Percentiles rank a stretch among this genome's conserved stretches.
Evolutionary conservation across 2,888 invertebrate species (phyloP).

Genomic region (Drosophila peninsularis): DNA sequence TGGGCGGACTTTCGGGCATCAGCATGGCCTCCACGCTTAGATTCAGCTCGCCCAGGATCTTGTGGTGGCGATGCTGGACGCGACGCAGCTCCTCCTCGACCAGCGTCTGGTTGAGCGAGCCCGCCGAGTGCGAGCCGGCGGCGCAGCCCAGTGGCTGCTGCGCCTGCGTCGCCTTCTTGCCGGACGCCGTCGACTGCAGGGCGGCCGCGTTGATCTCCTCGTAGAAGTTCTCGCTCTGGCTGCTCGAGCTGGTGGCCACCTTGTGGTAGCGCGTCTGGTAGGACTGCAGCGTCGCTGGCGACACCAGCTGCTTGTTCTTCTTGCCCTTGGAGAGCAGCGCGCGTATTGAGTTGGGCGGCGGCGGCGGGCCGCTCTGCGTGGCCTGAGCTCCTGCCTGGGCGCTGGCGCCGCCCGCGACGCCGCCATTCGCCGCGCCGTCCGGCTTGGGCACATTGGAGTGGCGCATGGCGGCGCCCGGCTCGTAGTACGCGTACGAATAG

Average conservation of each 20-base stretch:
- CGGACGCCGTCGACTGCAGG: constrained; percentile 40
- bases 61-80: constrained; percentile 92
- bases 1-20: constrained; percentile 90
- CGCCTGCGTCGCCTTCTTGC: background rate
- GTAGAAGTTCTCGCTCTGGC: constrained; percentile 75
- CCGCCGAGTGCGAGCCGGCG: constrained; percentile 86
- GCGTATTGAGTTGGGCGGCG: constrained; percentile 84
- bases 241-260: constrained; percentile 20
- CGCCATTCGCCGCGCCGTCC: constrained; percentile 16
- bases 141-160: constrained; percentile 57
- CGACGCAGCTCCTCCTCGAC: constrained; percentile 93
- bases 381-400: constrained; percentile 23
- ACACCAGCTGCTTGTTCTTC: constrained; percentile 82
- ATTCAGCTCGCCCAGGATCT: constrained; percentile 93
- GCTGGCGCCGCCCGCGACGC: constrained; percentile 30
- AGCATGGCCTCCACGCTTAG: constrained; percentile 95
- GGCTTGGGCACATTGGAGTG: constrained; percentile 89
- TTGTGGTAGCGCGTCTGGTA: constrained; percentile 91
- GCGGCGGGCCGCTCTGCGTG: constrained; percentile 73
- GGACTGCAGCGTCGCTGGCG: constrained; percentile 86
- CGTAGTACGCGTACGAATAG: constrained; percentile 94
- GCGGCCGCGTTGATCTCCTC: constrained; percentile 81
- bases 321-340: constrained; percentile 84
- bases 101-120: constrained; percentile 89
- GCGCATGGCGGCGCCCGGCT: constrained; percentile 87